A percentile compares a stretch with the other conserved stretches of the same genome.
Conservation (phyloP, 2,113 vertebrate genomes). For the Oncorhynchus clarkii region DNA sequence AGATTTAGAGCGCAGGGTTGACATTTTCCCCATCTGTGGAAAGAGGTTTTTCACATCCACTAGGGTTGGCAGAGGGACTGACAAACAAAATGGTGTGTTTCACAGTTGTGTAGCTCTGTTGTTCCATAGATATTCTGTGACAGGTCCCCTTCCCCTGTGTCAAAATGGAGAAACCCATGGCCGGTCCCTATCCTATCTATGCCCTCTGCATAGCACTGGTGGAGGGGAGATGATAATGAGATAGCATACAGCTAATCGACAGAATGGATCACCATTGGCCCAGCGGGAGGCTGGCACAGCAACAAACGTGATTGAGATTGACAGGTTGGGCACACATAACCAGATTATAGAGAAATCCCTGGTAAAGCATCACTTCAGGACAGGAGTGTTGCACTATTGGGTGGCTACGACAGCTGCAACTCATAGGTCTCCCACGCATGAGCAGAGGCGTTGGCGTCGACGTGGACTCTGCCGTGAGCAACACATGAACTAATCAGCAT, state of each 20-base stretch:
- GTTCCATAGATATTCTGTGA: background rate
- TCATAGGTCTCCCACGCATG: slow-evolving; percentile 9
- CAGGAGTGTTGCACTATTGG: background rate
- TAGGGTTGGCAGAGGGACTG: too few species aligned
- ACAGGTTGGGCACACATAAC: slow-evolving; percentile 53
- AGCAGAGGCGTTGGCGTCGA: background rate
- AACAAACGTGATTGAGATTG: slow-evolving; percentile 48
- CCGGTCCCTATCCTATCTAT: background rate
- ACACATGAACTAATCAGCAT: background rate
- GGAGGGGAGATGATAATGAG: slow-evolving; percentile 34
- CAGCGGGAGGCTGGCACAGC: slow-evolving; percentile 21
- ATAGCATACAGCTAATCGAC: slow-evolving; percentile 40
- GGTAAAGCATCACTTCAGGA: slow-evolving; percentile 28
- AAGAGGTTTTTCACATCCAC: too few species aligned
- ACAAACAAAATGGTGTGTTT: too few species aligned
- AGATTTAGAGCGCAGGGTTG: background rate
- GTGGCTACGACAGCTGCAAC: slow-evolving; percentile 31
- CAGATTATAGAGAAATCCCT: slow-evolving; percentile 52
- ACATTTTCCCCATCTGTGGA: too few species aligned
- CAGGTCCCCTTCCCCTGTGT: background rate
- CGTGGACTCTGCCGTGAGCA: background rate
- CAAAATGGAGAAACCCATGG: background rate
- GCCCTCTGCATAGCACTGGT: slow-evolving; percentile 1
- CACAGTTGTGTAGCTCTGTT: too few species aligned
- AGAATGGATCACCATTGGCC: slow-evolving; percentile 38